These are phyloP conservation scores for Rhopalosiphum nymphaeae DNA, from an alignment of 2,888 invertebrate species.

Conservation along the genomic window DNA sequence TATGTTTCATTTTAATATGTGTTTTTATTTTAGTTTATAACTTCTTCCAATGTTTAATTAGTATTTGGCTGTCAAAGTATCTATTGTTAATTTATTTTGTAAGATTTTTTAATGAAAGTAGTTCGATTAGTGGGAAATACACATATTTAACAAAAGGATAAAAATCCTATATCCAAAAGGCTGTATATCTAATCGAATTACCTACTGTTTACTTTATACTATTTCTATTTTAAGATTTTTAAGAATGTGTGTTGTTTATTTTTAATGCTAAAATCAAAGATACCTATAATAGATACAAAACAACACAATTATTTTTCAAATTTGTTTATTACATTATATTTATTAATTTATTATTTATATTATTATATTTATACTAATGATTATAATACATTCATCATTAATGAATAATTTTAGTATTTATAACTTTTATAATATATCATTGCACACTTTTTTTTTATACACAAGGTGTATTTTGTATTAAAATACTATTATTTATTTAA, in stretches of 20 bases:
- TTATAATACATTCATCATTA: neutral
- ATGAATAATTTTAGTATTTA: neutral
- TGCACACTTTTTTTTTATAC: neutral
- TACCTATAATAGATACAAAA: neutral
- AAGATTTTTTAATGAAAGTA: constrained; percentile 11
- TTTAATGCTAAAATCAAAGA: constrained; percentile 30
- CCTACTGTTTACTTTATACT: neutral
- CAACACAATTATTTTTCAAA: neutral
- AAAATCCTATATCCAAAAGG: constrained; percentile 55
- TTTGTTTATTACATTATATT: neutral
- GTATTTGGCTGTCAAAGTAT: neutral
- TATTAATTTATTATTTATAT: constrained; percentile 1
- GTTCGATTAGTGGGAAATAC: constrained; percentile 38
- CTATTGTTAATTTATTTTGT: neutral
- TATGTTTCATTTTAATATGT: constrained; percentile 8
- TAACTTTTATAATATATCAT: constrained; percentile 19
- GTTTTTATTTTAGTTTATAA: constrained; percentile 31
- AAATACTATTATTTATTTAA: neutral
- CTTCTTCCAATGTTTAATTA: constrained; percentile 33
- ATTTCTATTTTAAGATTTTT: constrained; percentile 16
- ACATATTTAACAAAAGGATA: constrained; percentile 30
- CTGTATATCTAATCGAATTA: constrained; percentile 63
- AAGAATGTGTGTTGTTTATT: constrained; percentile 6
- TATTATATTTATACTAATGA: neutral
- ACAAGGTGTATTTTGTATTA: neutral